Evolutionary conservation across 1,140 invertebrate genomes (phyloP), one percentile per base, ranked within the genome.

Genomic region (Agrilus planipennis): DNA sequence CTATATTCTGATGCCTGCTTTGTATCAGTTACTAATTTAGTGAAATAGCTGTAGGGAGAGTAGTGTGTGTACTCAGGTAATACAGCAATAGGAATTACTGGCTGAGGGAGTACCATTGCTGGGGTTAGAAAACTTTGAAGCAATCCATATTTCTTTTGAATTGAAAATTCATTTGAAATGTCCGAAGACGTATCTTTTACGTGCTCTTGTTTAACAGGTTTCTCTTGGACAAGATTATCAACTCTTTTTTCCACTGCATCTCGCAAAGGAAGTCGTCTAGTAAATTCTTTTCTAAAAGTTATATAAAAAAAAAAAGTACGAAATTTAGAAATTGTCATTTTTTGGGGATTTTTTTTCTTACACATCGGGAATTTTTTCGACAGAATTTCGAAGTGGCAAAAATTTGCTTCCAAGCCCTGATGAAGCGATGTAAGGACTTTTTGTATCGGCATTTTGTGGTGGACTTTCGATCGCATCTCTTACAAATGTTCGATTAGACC

Each of bases 171-270:
- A n/a, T n/a, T n/a, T n/a, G n/a, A n/a, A n/a, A n/a, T n/a, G n/a
- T n/a, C n/a, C n/a, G n/a, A n/a, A n/a, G n/a, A n/a, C n/a, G n/a
- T n/a, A n/a, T n/a, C n/a, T n/a, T n/a, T n/a, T n/a, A 25, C 23
- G 23, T 6, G 23, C 23, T 6, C 23, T 25, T 25, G 23, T 25
- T 25, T 6, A n/a, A 27, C 36, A 12, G 36, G 22, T 3, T 22
- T 12, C 3, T 22, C 46, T 32, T 43, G 19, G 31, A 32, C 30
- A 1, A 32, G 61, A 42, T 78, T 73, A 42, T 31, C 38, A 17
- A 30, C 7, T 31, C 77, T 63, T 50, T 71, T 73, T 61, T 83
- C 79, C 0, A 83, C 78, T 0, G 79, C 74, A 55, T 81, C 77
- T 52, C 80, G 62, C 17, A 81, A 46, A 3, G 71, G 67, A 34